These are phyloP conservation scores for Chrysolina oricalcia DNA, from an alignment of 2,888 invertebrate genomes.

Conservation along the genomic window DNA sequence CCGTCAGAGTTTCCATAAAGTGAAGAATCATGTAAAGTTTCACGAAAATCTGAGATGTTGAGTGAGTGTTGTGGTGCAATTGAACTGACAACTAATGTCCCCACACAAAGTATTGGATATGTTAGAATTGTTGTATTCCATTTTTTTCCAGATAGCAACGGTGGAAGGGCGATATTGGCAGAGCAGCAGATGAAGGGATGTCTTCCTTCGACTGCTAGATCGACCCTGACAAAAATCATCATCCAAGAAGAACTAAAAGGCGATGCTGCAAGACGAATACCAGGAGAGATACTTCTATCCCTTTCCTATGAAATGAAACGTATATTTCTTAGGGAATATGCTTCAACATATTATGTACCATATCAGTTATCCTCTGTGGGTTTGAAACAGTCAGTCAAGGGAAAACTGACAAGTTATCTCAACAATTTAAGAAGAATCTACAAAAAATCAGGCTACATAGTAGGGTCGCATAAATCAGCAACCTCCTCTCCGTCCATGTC, in stretches of 20 bases:
- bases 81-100: too few species aligned
- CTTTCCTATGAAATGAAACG: constrained; percentile 8
- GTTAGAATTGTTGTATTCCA: too few species aligned
- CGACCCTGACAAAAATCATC: background rate
- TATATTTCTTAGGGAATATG: constrained; percentile 3
- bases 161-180: background rate
- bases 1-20: too few species aligned
- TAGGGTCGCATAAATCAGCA: background rate
- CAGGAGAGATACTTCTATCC: constrained; percentile 6
- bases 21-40: too few species aligned
- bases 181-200: background rate
- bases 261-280: constrained; percentile 2
- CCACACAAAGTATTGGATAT: too few species aligned
- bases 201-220: background rate
- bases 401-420: too few species aligned
- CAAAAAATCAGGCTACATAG: background rate
- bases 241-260: background rate
- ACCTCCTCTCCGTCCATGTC: constrained; percentile 2
- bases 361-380: too few species aligned
- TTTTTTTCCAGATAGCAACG: too few species aligned
- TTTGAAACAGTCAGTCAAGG: too few species aligned
- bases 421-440: constrained; percentile 9
- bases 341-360: constrained; percentile 10
- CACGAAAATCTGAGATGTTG: too few species aligned
- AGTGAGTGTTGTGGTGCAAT: too few species aligned